A percentile compares a stretch with the other conserved stretches of the same genome.
Evolutionary conservation across 2,797 vertebrate genomes (phyloP).

Genomic region (Chromobotia macracanthus): DNA sequence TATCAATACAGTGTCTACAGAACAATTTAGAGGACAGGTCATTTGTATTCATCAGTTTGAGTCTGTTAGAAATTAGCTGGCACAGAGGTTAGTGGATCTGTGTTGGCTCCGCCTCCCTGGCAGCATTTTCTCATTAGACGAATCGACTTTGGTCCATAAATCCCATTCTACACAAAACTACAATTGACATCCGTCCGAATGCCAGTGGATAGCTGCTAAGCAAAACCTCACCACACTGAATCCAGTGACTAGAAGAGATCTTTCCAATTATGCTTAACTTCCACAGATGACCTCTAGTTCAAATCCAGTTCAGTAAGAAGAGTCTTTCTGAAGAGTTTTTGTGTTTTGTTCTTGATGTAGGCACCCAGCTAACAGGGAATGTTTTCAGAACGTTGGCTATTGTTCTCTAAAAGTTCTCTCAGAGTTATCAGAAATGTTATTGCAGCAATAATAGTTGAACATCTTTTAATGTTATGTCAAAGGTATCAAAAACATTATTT

Average conservation of each 20-base stretch:
- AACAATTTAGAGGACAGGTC: constrained; percentile 25
- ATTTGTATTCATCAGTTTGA: constrained; percentile 47
- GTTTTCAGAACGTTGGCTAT: no score
- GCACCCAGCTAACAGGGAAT: background rate
- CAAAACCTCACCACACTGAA: constrained; percentile 31
- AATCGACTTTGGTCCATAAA: constrained; percentile 38
- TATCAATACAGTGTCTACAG: constrained; percentile 8
- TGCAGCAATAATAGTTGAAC: no score
- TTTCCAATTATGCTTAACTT: constrained; percentile 40
- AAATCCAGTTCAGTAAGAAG: constrained; percentile 25
- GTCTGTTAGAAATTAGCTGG: constrained; percentile 39
- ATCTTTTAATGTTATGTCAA: no score
- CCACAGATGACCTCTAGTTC: constrained; percentile 28
- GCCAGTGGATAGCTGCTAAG: constrained; percentile 14
- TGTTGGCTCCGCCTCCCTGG: constrained; percentile 28
- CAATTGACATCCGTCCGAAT: constrained; percentile 38
- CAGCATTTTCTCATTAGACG: constrained; percentile 34
- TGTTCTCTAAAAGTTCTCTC: no score
- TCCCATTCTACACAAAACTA: constrained; percentile 43
- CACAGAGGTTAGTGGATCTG: constrained; percentile 18
- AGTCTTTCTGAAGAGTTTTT: background rate
- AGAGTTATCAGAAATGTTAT: no score
- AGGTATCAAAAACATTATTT: no score
- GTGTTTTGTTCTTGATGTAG: constrained; percentile 9
- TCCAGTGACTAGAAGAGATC: constrained; percentile 2